Conservation (phyloP, 2,113 vertebrate genomes). For the Nothocercus julius region DNA sequence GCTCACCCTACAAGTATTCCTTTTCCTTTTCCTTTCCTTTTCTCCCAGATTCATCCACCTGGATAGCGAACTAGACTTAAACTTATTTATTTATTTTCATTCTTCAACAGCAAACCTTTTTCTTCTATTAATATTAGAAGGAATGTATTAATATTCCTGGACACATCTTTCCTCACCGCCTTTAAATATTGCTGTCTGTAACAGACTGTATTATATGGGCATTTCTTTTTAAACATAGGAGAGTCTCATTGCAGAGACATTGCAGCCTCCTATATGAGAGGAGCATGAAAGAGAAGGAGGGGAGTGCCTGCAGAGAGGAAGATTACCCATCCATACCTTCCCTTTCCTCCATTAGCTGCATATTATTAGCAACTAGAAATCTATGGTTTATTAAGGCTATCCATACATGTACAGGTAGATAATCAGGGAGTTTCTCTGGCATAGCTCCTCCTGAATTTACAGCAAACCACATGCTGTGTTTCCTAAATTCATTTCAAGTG, state of each 20-base stretch:
- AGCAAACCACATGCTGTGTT: not conserved
- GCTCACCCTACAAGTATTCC: not conserved
- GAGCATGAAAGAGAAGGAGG: not conserved
- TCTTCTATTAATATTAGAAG: not conserved
- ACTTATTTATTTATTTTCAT: not conserved
- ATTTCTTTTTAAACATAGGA: not conserved
- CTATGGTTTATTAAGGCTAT: not conserved
- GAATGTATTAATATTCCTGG: no score
- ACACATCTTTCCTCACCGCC: not conserved
- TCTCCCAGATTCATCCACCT: not conserved
- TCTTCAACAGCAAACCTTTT: not conserved
- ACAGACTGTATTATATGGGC: not conserved
- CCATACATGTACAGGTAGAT: not conserved
- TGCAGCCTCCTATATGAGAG: not conserved
- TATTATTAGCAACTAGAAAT: not conserved
- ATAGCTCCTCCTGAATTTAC: not conserved
- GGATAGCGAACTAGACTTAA: not conserved
- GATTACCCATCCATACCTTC: not conserved
- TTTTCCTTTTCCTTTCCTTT: not conserved
- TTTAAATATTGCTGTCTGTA: not conserved
- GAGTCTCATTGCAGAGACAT: not conserved
- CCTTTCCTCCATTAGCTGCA: not conserved
- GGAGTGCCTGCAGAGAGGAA: not conserved
- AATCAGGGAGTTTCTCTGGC: not conserved
- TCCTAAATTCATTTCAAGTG: not conserved